Percentiles rank a stretch among this genome's conserved stretches.
Conservation (phyloP, 2,113 vertebrate species). For the Lota lota region DNA sequence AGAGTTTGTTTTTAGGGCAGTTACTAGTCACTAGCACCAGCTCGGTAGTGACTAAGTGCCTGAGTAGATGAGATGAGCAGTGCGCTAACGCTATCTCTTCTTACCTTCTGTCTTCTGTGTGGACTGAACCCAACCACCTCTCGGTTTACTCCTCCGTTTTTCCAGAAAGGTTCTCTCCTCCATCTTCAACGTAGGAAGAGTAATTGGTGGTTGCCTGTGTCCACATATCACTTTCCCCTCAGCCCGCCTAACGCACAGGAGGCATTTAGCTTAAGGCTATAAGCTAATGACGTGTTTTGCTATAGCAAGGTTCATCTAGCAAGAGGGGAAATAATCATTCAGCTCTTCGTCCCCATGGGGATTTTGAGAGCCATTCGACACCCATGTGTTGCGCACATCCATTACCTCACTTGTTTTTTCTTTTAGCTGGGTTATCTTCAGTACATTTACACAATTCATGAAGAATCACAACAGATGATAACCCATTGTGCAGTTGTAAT, state of each 20-base stretch:
- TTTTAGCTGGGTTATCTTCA: too few relatives aligned
- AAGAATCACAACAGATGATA: too few relatives aligned
- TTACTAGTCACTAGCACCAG: not conserved
- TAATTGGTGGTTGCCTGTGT: not conserved
- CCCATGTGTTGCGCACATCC: too few relatives aligned
- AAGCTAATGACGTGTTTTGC: conserved; percentile 1
- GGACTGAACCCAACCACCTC: not conserved
- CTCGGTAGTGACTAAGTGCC: too few relatives aligned
- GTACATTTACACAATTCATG: too few relatives aligned
- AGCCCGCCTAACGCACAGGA: not conserved
- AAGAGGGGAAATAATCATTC: too few relatives aligned
- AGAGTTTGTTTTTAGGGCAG: not conserved
- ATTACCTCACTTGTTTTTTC: too few relatives aligned
- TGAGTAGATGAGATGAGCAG: not conserved
- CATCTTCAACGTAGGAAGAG: not conserved
- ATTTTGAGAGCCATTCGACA: too few relatives aligned
- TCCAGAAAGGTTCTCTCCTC: not conserved
- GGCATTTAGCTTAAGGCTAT: not conserved
- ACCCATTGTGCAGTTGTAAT: too few relatives aligned
- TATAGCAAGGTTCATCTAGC: not conserved
- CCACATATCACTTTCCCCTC: not conserved
- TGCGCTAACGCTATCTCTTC: not conserved
- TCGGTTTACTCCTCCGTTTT: not conserved
- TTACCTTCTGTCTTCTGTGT: not conserved
- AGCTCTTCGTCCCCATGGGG: too few relatives aligned